Evolutionary conservation across 2,888 invertebrate species (phyloP), one percentile per base, ranked within the genome.

Genomic region (Thymelicus lineola): DNA sequence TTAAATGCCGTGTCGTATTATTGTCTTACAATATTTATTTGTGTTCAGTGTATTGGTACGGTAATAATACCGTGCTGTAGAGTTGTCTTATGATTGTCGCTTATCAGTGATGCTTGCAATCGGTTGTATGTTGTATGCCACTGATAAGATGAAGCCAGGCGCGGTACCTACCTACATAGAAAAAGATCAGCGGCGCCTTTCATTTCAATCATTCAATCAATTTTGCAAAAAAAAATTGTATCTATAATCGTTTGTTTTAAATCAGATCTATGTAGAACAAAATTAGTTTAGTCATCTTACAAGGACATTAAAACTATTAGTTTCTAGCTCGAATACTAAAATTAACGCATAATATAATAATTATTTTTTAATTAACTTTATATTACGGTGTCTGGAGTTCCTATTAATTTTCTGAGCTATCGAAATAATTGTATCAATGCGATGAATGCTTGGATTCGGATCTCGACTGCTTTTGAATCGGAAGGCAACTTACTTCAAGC

Each of bases 321-420:
- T 38, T 60, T 55, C 75, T 76, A 85, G 84, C 90, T 90, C 91
- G 90, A 91, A 91, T 91, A 90, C 73, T 82, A 82, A 79, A 76
- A 70, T 73, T 77, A 75, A 68, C 73, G 68, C 68, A 20, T 76
- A 76, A 77, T 78, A 74, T 71, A 72, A 73, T 20, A 3, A 1
- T 20, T 71, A 72, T 61, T 76, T 74, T 72, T 73, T 75, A 79
- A 76, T 77, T 75, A 76, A 69, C 72, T 80, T 84, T 74, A 76
- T 75, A 74, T 77, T 85, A 85, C 88, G 89, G 89, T 70, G 85
- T 88, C 84, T 84, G 86, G 85, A 89, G 91, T 92, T 92, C 91
- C 91, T 91, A 91, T 80, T 86, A 84, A 81, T 82, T 87, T 82
- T 66, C 66, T 53, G 68, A 64, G 67, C 66, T 68, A 55, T 60